phyloP scores from a whole-genome alignment of 2,797 vertebrate species.

The Percopsis omiscomaycus region DNA sequence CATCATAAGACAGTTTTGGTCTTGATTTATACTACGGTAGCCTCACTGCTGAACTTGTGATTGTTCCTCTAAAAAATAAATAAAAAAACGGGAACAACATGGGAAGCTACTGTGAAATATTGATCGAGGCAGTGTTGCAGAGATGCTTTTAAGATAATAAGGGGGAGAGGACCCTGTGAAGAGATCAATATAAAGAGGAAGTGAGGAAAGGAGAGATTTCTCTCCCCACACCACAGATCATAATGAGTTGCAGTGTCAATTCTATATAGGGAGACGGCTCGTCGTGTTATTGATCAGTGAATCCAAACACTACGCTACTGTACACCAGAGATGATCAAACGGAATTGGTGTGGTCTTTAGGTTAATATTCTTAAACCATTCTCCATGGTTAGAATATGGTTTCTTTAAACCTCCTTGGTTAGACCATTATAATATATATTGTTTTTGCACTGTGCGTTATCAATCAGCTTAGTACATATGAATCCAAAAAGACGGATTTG shows the following conservation, averaged over 20 bases:
- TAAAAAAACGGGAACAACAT: constrained; percentile 58
- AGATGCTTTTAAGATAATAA: constrained; percentile 80
- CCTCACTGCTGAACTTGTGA: constrained; percentile 38
- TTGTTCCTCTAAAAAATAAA: constrained; percentile 25
- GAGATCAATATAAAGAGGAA: constrained; percentile 72
- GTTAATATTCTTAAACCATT: constrained; percentile 6
- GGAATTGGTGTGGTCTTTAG: background rate
- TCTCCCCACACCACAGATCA: constrained; percentile 71
- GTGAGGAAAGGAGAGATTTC: constrained; percentile 73
- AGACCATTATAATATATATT: constrained; percentile 22
- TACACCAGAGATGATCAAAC: constrained; percentile 16
- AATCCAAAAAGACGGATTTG: too few relatives aligned
- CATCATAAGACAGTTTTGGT: too few relatives aligned
- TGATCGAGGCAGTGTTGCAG: constrained; percentile 71
- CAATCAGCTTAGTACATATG: too few relatives aligned
- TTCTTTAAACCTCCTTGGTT: constrained; percentile 1
- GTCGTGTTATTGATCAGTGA: constrained; percentile 57
- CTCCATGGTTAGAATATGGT: constrained; percentile 1
- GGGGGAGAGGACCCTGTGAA: constrained; percentile 65
- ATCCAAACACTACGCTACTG: constrained; percentile 32
- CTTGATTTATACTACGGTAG: too few relatives aligned
- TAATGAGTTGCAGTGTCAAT: constrained; percentile 73
- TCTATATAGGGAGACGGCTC: constrained; percentile 42
- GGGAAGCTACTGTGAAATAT: constrained; percentile 69
- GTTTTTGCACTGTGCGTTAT: too few relatives aligned